Evolutionary conservation across 2,797 vertebrate species (phyloP).

Genomic region (Falco cherrug): DNA sequence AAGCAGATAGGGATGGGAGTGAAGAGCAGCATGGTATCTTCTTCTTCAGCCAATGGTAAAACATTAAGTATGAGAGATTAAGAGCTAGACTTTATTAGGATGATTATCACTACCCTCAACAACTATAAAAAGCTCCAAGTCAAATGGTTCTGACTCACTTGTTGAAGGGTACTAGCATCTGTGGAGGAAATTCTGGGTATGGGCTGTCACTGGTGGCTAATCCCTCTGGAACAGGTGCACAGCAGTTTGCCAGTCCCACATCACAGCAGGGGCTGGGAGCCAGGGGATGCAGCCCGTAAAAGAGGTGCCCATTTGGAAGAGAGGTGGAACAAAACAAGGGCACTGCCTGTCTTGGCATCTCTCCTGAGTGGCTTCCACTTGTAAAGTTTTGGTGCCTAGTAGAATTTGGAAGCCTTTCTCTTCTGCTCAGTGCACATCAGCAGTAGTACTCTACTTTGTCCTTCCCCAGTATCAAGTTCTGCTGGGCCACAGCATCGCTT

Average conservation of each 20-base stretch:
- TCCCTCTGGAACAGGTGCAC: slow-evolving; percentile 35
- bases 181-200: slow-evolving; percentile 40
- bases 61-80: not conserved
- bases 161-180: slow-evolving; percentile 40
- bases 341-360: not conserved
- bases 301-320: not conserved
- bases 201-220: slow-evolving; percentile 9
- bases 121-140: slow-evolving; percentile 60
- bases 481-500: not conserved
- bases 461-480: not conserved
- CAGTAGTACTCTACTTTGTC: not conserved
- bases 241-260: slow-evolving; percentile 6
- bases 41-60: not conserved
- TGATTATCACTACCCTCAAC: slow-evolving; percentile 13
- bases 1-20: not conserved
- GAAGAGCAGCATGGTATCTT: not conserved
- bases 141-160: slow-evolving; percentile 60
- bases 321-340: not conserved
- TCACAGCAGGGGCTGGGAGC: not conserved
- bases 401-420: not conserved
- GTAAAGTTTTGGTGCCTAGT: not conserved
- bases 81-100: slow-evolving; percentile 9
- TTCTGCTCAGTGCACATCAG: not conserved
- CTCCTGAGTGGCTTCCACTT: not conserved
- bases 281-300: not conserved